Conservation (phyloP, 23 tunicate genomes). For the Trididemnum nubilum region DNA sequence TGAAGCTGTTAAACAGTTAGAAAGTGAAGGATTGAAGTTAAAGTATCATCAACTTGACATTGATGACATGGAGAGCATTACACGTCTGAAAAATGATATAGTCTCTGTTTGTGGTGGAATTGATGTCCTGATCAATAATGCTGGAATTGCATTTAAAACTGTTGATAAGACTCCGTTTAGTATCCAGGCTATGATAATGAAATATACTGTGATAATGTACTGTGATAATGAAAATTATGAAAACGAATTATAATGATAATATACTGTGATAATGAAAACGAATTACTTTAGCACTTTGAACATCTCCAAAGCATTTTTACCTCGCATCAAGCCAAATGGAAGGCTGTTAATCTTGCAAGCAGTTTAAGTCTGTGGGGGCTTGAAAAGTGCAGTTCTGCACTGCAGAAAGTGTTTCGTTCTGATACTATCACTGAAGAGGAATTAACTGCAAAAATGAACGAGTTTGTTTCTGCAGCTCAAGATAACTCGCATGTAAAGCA, state of each 20-base stretch:
- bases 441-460: constrained; percentile 44
- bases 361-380: constrained; percentile 21
- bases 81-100: constrained; percentile 23
- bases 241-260: no score
- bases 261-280: constrained; percentile 44
- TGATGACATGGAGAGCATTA: constrained; percentile 54
- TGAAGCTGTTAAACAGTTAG: constrained; percentile 53
- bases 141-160: constrained; percentile 55
- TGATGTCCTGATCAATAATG: constrained; percentile 82
- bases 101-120: constrained; percentile 59
- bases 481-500: constrained; percentile 10
- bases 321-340: constrained; percentile 47
- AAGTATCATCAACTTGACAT: constrained; percentile 81
- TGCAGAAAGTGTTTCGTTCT: constrained; percentile 53
- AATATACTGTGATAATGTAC: no score
- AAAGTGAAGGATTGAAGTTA: constrained; percentile 49
- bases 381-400: constrained; percentile 38
- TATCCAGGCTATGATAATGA: constrained; percentile 35
- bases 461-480: constrained; percentile 41
- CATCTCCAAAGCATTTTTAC: constrained; percentile 38
- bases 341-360: constrained; percentile 52
- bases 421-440: constrained; percentile 47
- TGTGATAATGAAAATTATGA: no score
- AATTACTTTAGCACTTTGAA: constrained; percentile 50
- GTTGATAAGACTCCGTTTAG: constrained; percentile 46